Conservation (phyloP, 1,140 invertebrate species). For the Leptinotarsa undecemlineata region DNA sequence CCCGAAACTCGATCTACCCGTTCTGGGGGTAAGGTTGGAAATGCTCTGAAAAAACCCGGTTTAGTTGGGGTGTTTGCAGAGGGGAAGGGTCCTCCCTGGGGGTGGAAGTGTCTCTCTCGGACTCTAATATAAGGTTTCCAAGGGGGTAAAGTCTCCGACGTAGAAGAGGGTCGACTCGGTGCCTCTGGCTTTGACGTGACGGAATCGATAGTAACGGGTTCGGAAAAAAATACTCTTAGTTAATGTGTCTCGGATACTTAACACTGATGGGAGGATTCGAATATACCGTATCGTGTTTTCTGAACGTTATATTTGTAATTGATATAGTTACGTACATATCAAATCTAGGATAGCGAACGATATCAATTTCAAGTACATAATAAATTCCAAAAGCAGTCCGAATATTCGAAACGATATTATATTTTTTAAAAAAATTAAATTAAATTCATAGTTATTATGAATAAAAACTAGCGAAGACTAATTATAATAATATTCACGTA, state of each 20-base stretch:
- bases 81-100: not conserved
- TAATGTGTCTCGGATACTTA: not conserved
- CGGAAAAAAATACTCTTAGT: not conserved
- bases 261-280: not conserved
- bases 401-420: too few species aligned
- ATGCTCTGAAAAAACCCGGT: not conserved
- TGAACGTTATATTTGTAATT: too few species aligned
- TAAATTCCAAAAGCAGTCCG: too few species aligned
- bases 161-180: slow-evolving; percentile 33
- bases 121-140: slow-evolving; percentile 49
- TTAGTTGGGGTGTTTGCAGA: not conserved
- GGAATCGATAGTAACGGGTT: slow-evolving; percentile 27
- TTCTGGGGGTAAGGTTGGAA: not conserved
- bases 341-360: too few species aligned
- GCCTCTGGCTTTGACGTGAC: slow-evolving; percentile 31
- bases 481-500: too few species aligned
- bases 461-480: too few species aligned
- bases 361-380: too few species aligned
- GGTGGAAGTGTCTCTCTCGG: slow-evolving; percentile 25
- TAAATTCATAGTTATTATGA: too few species aligned
- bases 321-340: too few species aligned
- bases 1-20: slow-evolving; percentile 1
- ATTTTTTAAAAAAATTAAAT: too few species aligned
- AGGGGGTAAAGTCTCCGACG: slow-evolving; percentile 37
- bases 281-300: not conserved